Conservation (phyloP, 2,797 vertebrate genomes). For the Rhyacichthys aspro region DNA sequence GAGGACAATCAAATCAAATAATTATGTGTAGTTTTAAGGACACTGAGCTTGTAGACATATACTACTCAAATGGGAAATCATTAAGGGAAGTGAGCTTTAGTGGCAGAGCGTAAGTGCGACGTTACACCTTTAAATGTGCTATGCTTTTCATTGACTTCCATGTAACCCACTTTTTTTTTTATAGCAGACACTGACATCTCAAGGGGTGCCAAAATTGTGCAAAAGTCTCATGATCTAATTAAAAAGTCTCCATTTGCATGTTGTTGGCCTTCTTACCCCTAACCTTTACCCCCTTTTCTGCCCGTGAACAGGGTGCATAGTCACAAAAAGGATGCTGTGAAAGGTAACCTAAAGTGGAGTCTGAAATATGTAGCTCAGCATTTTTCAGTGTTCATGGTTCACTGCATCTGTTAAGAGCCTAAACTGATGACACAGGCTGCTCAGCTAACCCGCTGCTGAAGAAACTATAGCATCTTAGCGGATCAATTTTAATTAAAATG, state of each 20-base stretch:
- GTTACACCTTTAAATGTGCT: too few species aligned
- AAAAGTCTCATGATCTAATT: background rate
- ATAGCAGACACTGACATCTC: too few species aligned
- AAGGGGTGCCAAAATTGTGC: background rate
- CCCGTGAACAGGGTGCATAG: background rate
- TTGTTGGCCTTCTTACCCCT: too few species aligned
- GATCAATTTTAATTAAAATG: background rate
- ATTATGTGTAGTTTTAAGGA: too few species aligned
- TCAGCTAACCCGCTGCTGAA: conserved; percentile 15
- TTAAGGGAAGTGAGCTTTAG: too few species aligned
- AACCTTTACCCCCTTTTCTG: background rate
- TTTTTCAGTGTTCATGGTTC: conserved; percentile 37
- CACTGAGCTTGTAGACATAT: background rate
- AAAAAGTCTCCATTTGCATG: too few species aligned
- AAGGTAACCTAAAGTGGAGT: conserved; percentile 24
- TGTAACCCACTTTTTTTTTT: too few species aligned
- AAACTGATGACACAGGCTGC: conserved; percentile 21
- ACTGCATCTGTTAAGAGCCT: conserved; percentile 22
- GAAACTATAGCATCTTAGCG: background rate
- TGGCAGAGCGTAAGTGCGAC: too few species aligned
- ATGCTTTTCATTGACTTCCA: too few species aligned
- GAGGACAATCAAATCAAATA: background rate
- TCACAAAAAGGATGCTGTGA: conserved; percentile 12
- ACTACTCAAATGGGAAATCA: background rate
- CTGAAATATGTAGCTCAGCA: conserved; percentile 37